These are phyloP conservation scores for Pilophorus perplexus DNA, from an alignment of 2,888 invertebrate species.

Conservation along the genomic window DNA sequence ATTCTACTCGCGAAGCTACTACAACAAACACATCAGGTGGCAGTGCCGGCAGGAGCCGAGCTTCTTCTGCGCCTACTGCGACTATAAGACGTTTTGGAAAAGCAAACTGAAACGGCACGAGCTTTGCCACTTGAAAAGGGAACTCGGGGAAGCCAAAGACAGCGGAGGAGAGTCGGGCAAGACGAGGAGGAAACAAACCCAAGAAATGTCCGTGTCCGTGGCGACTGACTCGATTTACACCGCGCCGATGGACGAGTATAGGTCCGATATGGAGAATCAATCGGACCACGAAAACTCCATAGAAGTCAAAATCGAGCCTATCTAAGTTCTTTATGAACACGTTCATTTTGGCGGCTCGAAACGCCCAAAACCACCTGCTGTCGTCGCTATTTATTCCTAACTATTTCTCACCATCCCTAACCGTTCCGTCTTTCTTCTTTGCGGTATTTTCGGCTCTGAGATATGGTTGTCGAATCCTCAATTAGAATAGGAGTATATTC, in stretches of 20 bases:
- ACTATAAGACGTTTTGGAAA: conserved; percentile 45
- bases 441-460: too few species aligned
- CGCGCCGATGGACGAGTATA: too few species aligned
- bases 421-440: background rate
- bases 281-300: background rate
- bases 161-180: background rate
- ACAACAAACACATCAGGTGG: conserved; percentile 33
- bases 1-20: conserved; percentile 33
- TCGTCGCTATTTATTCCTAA: too few species aligned
- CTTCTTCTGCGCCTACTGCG: conserved; percentile 31
- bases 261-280: too few species aligned
- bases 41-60: conserved; percentile 41
- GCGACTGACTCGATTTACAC: too few species aligned
- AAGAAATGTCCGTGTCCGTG: too few species aligned
- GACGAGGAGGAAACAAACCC: too few species aligned
- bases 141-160: conserved; percentile 2
- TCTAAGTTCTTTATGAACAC: too few species aligned
- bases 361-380: background rate
- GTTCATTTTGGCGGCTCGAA: too few species aligned
- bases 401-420: too few species aligned
- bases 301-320: background rate
- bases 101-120: conserved; percentile 32
- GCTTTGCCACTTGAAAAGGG: conserved; percentile 22
- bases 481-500: too few species aligned
- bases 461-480: too few species aligned